phyloP scores from a whole-genome alignment of 2,888 invertebrate genomes.

The Luffia ferchaultella region DNA sequence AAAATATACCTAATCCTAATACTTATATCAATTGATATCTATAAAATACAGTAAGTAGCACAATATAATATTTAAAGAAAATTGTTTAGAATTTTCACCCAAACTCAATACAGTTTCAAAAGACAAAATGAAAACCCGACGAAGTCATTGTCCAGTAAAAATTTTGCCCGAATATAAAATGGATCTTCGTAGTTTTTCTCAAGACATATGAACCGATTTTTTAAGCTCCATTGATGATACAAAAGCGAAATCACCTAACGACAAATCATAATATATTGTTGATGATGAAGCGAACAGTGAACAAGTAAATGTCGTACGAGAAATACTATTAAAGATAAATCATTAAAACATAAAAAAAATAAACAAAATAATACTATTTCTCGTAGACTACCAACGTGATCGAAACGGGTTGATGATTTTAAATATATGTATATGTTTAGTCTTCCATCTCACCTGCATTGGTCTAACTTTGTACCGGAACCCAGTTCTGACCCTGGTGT shows the following conservation, averaged over 20 bases:
- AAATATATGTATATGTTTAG: slow-evolving; percentile 3
- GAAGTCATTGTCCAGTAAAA: slow-evolving; percentile 43
- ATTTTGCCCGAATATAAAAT: slow-evolving; percentile 40
- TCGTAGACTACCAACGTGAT: slow-evolving; percentile 28
- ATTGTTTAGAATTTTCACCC: slow-evolving; percentile 18
- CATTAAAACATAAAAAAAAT: background rate
- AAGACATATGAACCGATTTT: background rate
- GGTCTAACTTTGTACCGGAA: slow-evolving; percentile 78
- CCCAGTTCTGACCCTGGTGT: slow-evolving; percentile 75
- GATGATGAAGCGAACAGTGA: slow-evolving; percentile 54
- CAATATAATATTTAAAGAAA: slow-evolving; percentile 33
- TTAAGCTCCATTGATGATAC: slow-evolving; percentile 37
- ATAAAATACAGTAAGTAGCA: too few species aligned
- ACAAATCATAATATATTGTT: slow-evolving; percentile 26
- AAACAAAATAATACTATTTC: slow-evolving; percentile 26
- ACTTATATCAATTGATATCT: too few species aligned
- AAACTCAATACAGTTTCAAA: slow-evolving; percentile 14
- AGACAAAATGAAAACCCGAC: slow-evolving; percentile 17
- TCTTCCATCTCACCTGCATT: slow-evolving; percentile 61
- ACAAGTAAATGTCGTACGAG: slow-evolving; percentile 24
- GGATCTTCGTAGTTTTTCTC: slow-evolving; percentile 57
- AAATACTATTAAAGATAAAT: slow-evolving; percentile 24
- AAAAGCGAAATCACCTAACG: slow-evolving; percentile 31
- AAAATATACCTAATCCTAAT: too few species aligned
- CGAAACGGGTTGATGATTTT: slow-evolving; percentile 18